A percentile compares a stretch with the other conserved stretches of the same genome.
Conservation (phyloP, 1,140 invertebrate genomes). For the Euwallacea similis region DNA sequence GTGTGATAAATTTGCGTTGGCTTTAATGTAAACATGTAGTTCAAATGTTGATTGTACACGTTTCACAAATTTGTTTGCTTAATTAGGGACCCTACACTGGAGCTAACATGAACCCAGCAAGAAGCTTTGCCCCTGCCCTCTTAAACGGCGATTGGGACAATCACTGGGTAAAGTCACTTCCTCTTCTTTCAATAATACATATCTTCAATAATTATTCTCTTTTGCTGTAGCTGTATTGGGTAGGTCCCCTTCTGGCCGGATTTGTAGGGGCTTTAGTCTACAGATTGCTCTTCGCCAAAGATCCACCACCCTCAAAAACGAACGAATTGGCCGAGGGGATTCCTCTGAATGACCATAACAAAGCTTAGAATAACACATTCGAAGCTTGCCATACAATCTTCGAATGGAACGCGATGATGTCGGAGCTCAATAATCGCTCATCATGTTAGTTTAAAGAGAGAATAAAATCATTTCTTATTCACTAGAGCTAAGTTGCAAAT, state of each 20-base stretch:
- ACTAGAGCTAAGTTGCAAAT: too few relatives aligned
- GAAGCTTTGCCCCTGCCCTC: slow-evolving; percentile 75
- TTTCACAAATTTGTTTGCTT: slow-evolving; percentile 26
- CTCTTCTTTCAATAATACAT: slow-evolving; percentile 5
- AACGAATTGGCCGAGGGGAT: slow-evolving; percentile 39
- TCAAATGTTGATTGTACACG: too few relatives aligned
- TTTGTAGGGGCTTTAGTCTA: slow-evolving; percentile 64
- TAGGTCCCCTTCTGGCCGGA: slow-evolving; percentile 65
- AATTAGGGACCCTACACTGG: slow-evolving; percentile 72
- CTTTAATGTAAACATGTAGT: too few relatives aligned
- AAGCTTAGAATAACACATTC: slow-evolving; percentile 10
- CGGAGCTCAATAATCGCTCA: too few relatives aligned
- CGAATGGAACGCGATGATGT: too few relatives aligned
- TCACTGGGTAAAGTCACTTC: slow-evolving; percentile 68
- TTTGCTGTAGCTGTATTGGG: slow-evolving; percentile 67
- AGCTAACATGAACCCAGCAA: slow-evolving; percentile 80
- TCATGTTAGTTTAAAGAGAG: too few relatives aligned
- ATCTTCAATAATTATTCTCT: slow-evolving; percentile 7
- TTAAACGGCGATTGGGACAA: slow-evolving; percentile 67
- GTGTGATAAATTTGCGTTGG: too few relatives aligned
- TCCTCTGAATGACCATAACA: slow-evolving; percentile 41
- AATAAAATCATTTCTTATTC: too few relatives aligned
- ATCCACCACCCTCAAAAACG: slow-evolving; percentile 29
- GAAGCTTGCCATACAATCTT: too few relatives aligned
- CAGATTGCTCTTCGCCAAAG: slow-evolving; percentile 53